Base-by-base conservation (phyloP, 1,140 invertebrate species). In the Tetragonula clypearis region DNA sequence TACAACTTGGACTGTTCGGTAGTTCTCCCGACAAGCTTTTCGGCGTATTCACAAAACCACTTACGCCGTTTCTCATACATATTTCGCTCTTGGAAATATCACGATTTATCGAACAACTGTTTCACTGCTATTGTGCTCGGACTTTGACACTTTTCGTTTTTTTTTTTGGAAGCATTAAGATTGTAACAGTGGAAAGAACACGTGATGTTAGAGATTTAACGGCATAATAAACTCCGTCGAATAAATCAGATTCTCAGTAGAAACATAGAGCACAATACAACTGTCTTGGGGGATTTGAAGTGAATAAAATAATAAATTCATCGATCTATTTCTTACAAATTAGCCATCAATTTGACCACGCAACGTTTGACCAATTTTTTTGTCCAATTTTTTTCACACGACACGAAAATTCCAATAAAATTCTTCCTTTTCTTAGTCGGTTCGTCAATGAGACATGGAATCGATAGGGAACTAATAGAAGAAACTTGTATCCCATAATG, bases 391-490 rank as follows among this genome's bases (percentile, higher is more conserved):
- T 58, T 19, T 21, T 58, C 56, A 21, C 19, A 21, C 2, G 19
- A 21, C 56, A 21, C 56, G 19, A 21, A 58, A 58, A 58, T 58
- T 62, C 60, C 23, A 3, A n/a, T 62, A 14, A 62, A 30, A 62
- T n/a, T 4, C 3, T 14, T 62, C 21, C 14, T 23, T 9, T 35
- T 35, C 35, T 1, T 1, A 12, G 23, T 12, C 2, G 23, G 12
- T 53, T 12, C 4, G 15, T 82, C 58, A 8, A 55, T 26, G 15
- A 23, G 6, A 15, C n/a, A 2, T 0, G 0, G 12, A 71, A 30
- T 78, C 75, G 30, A 79, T 78, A 35, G 19, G 4, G 6, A 55
- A 69, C 65, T 69, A 78, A 78, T 78, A 77, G 49, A 83, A 77
- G 75, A 60, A 83, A 83, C 35, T 83, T 83, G 35, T 78, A 53